Base-by-base conservation (phyloP, 2,113 vertebrate species). In the Pygoscelis antarcticus region DNA sequence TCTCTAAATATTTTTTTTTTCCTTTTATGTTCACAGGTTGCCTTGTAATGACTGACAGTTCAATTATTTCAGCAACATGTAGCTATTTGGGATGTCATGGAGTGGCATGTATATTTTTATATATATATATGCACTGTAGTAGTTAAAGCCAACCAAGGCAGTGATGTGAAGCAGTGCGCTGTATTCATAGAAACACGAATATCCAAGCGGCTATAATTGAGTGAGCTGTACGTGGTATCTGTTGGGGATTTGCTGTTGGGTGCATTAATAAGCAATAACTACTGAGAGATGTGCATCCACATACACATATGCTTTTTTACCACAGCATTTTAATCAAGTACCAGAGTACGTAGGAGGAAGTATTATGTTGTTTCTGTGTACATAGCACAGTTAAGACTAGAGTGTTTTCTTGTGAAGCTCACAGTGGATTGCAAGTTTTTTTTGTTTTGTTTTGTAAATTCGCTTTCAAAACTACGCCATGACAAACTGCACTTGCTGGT, bases 131-230 rank as follows among this genome's bases (percentile, higher is more conserved):
- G 36, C 22, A 23, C 36, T 77, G 12, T 4, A 40, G 54, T 44
- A 42, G 55, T 38, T 87, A 46, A 58, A 78, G 26, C 58, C 62
- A 71, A 26, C 42, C n/a, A 30, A 55, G 20, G 52, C 57, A 44
- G 60, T 1, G 6, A 30, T 0, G 0, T 42, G 34, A 51, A 76
- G 62, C 13, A 2, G 5, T 30, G 30, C 1, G 3, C 69, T 36
- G 16, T 49, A 1, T 89, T 94, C 47, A 60, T 71, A 30, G 44
- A 57, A 81, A 68, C 15, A 36, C 40, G 57, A 72, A 38, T 61
- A 76, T 57, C 42, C 36, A 23, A 29, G 40, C 57, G 46, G 26
- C 60, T 76, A 0, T 70, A 54, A 70, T 2, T 26, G 51, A 86
- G 44, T 42, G 44, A 46, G 4, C 66, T 60, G 66, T 78, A 77